These are phyloP conservation scores for Furnarius figulus DNA, from an alignment of 2,113 vertebrate genomes.

Conservation along the genomic window DNA sequence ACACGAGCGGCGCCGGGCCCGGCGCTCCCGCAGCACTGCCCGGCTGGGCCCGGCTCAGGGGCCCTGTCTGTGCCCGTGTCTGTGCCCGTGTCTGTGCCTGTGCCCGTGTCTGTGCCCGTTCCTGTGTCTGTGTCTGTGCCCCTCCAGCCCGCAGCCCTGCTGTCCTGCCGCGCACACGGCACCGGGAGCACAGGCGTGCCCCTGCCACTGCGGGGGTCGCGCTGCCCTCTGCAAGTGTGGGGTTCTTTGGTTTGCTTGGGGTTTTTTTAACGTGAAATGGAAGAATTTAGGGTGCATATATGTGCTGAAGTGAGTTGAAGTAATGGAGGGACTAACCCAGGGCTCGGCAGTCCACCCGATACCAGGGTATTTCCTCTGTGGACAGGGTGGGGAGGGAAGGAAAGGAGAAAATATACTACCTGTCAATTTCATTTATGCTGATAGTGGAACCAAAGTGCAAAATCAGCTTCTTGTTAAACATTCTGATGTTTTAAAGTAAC, in stretches of 20 bases:
- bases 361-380: neutral
- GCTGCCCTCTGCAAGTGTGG: rapidly evolving
- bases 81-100: too few species aligned
- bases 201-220: rapidly evolving
- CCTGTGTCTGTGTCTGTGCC: too few species aligned
- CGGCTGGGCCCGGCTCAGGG: too few species aligned
- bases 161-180: neutral
- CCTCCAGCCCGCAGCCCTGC: too few species aligned
- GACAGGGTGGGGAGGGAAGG: neutral
- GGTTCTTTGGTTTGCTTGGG: neutral
- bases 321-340: rapidly evolving
- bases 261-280: neutral
- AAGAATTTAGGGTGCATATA: rapidly evolving
- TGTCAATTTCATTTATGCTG: neutral
- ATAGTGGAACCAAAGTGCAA: rapidly evolving
- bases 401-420: neutral
- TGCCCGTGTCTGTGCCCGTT: too few species aligned
- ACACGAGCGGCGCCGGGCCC: too few species aligned
- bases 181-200: too few species aligned
- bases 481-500: neutral
- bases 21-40: too few species aligned
- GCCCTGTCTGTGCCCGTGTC: too few species aligned
- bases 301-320: neutral
- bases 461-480: neutral
- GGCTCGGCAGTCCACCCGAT: neutral